Conservation (phyloP, 2,113 vertebrate genomes). For the Hippocampus abdominalis region DNA sequence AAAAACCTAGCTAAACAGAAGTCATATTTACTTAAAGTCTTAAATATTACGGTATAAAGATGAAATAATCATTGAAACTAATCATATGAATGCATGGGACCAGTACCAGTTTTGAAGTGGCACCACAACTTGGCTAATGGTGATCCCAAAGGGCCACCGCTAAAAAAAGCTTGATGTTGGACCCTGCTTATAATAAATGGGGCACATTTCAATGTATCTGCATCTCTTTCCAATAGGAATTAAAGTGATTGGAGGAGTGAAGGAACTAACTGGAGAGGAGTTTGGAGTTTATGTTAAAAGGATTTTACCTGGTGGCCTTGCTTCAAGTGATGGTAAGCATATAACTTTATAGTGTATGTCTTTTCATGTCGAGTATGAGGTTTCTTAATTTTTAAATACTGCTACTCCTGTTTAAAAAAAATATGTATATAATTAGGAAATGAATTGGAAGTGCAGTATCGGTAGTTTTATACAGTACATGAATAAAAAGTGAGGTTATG, state of each 20-base stretch:
- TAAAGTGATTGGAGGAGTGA: conserved; percentile 87
- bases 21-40: no score
- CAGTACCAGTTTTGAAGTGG: no score
- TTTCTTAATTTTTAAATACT: background rate
- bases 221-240: conserved; percentile 71
- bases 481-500: no score
- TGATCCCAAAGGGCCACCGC: background rate
- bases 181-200: background rate
- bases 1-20: no score
- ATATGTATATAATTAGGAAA: background rate
- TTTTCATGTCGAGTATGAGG: background rate
- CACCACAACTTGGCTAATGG: background rate
- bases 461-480: background rate
- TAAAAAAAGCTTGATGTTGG: background rate
- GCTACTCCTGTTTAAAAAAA: background rate
- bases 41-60: no score
- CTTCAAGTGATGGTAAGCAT: conserved; percentile 76
- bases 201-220: background rate
- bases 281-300: conserved; percentile 90
- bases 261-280: conserved; percentile 82
- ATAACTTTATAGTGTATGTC: accelerated
- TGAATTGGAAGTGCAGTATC: background rate
- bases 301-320: conserved; percentile 85
- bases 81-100: no score
- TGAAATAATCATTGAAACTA: no score